Conservation (phyloP, 2,797 vertebrate species). For the Rhynchotus rufescens region DNA sequence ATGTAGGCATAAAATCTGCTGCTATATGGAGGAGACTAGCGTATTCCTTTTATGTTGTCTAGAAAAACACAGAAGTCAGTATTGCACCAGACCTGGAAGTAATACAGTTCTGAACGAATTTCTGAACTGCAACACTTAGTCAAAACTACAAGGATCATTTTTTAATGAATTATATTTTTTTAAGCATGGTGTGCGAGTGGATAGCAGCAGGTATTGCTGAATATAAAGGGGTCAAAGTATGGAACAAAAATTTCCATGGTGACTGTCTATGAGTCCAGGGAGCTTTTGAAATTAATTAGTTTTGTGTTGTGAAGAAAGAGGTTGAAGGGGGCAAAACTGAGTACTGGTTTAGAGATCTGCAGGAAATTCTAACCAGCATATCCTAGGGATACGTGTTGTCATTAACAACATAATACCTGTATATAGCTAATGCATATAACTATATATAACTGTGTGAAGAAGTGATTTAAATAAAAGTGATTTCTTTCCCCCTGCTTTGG, state of each 20-base stretch:
- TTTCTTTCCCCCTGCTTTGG: background rate
- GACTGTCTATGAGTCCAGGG: background rate
- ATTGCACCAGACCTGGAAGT: background rate
- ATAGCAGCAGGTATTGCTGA: background rate
- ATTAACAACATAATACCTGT: background rate
- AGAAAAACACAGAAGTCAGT: background rate
- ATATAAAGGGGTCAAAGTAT: background rate
- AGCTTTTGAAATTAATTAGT: slow-evolving; percentile 13
- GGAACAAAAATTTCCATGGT: slow-evolving; percentile 24
- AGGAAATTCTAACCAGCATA: background rate
- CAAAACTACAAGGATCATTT: background rate
- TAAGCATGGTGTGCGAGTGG: background rate
- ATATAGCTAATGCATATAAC: no score
- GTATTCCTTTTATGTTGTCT: background rate
- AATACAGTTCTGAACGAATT: background rate
- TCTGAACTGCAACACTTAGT: background rate
- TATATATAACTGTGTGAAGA: background rate
- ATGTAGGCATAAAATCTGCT: background rate
- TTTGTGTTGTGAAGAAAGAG: background rate
- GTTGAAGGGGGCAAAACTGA: background rate
- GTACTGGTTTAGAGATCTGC: background rate
- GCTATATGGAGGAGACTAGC: background rate
- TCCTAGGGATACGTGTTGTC: background rate
- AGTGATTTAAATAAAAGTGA: background rate
- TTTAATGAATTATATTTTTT: background rate